Evolutionary conservation across 2,113 vertebrate genomes (phyloP).

Genomic region (Barnardius zonarius): DNA sequence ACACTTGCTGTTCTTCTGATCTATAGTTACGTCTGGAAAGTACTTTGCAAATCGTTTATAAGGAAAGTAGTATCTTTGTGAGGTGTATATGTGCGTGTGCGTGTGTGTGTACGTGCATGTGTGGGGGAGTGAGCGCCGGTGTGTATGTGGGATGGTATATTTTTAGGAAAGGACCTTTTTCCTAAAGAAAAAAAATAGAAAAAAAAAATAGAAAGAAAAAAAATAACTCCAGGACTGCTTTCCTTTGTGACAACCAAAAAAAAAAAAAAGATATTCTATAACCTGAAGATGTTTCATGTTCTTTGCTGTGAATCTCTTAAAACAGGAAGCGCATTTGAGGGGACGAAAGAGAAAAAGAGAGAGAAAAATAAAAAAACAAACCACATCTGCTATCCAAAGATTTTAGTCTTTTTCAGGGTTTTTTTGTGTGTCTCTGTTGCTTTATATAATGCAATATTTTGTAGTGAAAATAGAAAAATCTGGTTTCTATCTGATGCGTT

Average conservation of each 20-base stretch:
- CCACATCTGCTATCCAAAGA: constrained; percentile 98
- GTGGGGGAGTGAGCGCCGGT: constrained; percentile 56
- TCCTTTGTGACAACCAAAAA: constrained; percentile 84
- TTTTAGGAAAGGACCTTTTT: constrained; percentile 77
- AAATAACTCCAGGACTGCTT: constrained; percentile 77
- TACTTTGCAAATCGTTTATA: constrained; percentile 76
- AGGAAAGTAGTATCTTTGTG: constrained; percentile 76
- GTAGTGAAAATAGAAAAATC: constrained; percentile 94
- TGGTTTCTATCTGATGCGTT: constrained; percentile 93
- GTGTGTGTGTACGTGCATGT: constrained; percentile 33
- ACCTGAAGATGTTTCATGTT: constrained; percentile 81
- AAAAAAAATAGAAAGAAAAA: constrained; percentile 5
- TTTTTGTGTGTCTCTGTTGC: constrained; percentile 91
- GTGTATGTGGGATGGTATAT: constrained; percentile 71
- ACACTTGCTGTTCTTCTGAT: constrained; percentile 75
- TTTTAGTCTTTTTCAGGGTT: constrained; percentile 96
- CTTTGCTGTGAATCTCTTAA: constrained; percentile 87
- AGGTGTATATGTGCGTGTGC: neutral
- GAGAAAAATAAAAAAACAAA: neutral
- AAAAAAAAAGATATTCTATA: constrained; percentile 73
- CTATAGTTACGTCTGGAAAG: constrained; percentile 75
- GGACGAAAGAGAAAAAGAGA: constrained; percentile 68
- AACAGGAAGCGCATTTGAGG: constrained; percentile 85
- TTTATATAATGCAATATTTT: constrained; percentile 97
- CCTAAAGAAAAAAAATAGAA: constrained; percentile 56